phyloP scores from a whole-genome alignment of 2,797 vertebrate species.

The Hozukius guyotensis region DNA sequence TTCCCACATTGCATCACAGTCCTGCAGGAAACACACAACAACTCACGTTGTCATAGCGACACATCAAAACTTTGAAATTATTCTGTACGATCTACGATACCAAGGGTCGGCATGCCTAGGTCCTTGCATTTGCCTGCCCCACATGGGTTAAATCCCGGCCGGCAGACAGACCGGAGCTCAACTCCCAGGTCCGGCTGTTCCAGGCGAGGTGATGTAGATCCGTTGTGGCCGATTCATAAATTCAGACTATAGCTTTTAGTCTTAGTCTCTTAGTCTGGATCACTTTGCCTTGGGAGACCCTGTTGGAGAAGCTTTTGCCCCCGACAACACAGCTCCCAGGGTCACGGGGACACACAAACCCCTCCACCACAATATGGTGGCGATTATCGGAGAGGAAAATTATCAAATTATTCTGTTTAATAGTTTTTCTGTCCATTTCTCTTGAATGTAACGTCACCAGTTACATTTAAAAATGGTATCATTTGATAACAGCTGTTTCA shows the following conservation, averaged over 20 bases:
- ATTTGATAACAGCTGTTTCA: too few relatives aligned
- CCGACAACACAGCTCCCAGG: background rate
- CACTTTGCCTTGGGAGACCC: background rate
- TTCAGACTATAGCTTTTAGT: background rate
- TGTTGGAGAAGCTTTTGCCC: background rate
- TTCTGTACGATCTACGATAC: background rate
- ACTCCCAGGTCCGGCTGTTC: background rate
- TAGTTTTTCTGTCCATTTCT: too few relatives aligned
- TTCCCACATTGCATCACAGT: conserved; percentile 96
- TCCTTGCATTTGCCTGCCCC: too few relatives aligned
- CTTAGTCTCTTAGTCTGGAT: background rate
- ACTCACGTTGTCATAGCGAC: background rate
- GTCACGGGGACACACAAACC: background rate
- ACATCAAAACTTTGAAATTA: background rate
- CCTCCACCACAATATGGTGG: too few relatives aligned
- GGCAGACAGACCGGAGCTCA: background rate
- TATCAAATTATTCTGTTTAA: too few relatives aligned
- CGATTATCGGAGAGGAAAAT: too few relatives aligned
- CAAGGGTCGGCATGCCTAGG: background rate
- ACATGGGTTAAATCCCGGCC: background rate
- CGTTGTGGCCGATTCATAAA: background rate
- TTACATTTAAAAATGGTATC: too few relatives aligned
- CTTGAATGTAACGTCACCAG: too few relatives aligned
- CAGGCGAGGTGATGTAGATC: background rate
- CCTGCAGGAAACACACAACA: conserved; percentile 78